phyloP scores from a whole-genome alignment of 2,888 invertebrate genomes.

The Nemurella pictetii region DNA sequence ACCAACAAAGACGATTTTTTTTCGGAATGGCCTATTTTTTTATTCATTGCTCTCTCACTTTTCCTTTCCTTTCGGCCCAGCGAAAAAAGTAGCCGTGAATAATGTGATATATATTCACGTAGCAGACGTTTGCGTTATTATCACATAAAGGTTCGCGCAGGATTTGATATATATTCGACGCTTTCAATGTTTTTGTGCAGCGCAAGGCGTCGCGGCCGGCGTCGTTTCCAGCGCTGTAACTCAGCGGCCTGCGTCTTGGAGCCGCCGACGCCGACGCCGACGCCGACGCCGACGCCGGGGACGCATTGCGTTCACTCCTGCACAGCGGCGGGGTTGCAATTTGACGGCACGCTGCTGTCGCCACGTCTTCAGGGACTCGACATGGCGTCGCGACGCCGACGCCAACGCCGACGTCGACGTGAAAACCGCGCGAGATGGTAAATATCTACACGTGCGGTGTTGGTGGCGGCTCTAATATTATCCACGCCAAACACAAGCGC shows the following conservation, averaged over 20 bases:
- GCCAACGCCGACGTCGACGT: background rate
- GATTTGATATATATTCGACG: slow-evolving; percentile 32
- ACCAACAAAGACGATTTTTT: slow-evolving; percentile 20
- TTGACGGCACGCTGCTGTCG: background rate
- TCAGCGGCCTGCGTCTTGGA: slow-evolving; percentile 8
- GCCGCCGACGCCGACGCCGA: background rate
- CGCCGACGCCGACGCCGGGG: slow-evolving; percentile 4
- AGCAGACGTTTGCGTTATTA: slow-evolving; percentile 32
- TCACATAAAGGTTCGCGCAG: slow-evolving; percentile 23
- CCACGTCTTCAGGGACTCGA: background rate
- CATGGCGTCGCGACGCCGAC: background rate
- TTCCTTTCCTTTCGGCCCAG: slow-evolving; percentile 3
- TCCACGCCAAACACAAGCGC: background rate
- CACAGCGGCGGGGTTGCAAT: background rate
- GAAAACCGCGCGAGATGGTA: background rate
- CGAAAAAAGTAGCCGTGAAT: slow-evolving; percentile 29
- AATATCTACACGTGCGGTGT: background rate
- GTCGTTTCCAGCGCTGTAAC: slow-evolving; percentile 16
- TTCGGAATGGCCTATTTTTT: slow-evolving; percentile 16
- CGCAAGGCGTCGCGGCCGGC: background rate
- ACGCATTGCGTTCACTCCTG: background rate
- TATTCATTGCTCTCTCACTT: slow-evolving; percentile 31
- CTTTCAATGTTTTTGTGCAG: slow-evolving; percentile 30
- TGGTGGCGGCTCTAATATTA: background rate
- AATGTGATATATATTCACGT: slow-evolving; percentile 31